Evolutionary conservation across 2,113 vertebrate species (phyloP).

Genomic region (Ia io): DNA sequence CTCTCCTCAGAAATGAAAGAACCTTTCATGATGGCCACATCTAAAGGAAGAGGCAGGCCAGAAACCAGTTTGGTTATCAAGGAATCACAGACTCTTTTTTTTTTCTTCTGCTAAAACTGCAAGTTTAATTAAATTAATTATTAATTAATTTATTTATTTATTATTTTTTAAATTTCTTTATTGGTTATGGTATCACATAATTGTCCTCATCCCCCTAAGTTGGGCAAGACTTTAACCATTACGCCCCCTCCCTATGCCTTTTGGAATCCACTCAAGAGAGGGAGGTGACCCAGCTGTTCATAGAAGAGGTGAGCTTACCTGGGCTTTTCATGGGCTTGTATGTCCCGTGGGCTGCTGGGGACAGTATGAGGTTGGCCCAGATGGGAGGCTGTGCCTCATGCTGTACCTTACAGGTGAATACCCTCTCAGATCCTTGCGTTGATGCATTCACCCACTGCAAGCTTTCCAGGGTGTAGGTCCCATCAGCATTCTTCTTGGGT

Average conservation of each 20-base stretch:
- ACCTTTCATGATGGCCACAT: background rate
- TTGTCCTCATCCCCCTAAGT: background rate
- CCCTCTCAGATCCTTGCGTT: background rate
- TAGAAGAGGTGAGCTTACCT: background rate
- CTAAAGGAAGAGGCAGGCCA: background rate
- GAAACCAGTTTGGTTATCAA: background rate
- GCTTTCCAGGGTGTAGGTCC: background rate
- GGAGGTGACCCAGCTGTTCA: background rate
- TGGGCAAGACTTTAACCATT: background rate
- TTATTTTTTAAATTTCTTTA: no score
- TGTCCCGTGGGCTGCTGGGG: background rate
- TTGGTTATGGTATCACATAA: no score
- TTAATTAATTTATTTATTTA: no score
- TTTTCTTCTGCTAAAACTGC: no score
- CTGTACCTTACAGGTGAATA: slow-evolving; percentile 43
- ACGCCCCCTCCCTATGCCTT: background rate
- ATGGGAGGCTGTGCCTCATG: slow-evolving; percentile 23
- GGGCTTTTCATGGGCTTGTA: background rate
- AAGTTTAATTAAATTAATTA: no score
- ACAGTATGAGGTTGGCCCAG: slow-evolving; percentile 36
- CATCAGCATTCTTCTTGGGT: background rate
- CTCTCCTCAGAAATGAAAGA: background rate
- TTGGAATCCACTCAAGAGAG: background rate
- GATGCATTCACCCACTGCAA: background rate
- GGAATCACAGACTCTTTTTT: background rate